These are phyloP conservation scores for Mythimna pallens DNA, from an alignment of 2,888 invertebrate species.

Conservation along the genomic window DNA sequence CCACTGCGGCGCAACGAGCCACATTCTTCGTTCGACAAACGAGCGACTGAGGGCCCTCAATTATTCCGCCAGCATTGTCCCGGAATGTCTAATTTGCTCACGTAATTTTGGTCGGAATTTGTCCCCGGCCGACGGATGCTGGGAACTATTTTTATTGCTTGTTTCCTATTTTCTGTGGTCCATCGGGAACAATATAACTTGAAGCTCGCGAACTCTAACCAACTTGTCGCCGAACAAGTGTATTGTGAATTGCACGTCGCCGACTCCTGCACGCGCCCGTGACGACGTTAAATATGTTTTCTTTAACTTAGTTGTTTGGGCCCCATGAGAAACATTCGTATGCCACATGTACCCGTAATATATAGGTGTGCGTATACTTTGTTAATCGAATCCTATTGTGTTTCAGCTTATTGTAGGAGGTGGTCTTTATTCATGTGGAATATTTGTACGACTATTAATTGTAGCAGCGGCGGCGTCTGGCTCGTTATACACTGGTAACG, in stretches of 20 bases:
- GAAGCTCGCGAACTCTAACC: slow-evolving; percentile 82
- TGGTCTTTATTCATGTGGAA: slow-evolving; percentile 45
- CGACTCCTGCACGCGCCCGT: slow-evolving; percentile 62
- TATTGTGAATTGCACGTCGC: slow-evolving; percentile 88
- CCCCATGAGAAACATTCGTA: slow-evolving; percentile 75
- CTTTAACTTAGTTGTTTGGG: slow-evolving; percentile 71
- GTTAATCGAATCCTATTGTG: slow-evolving; percentile 68
- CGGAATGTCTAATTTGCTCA: slow-evolving; percentile 90
- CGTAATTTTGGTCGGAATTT: slow-evolving; percentile 89
- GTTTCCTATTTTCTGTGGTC: slow-evolving; percentile 88
- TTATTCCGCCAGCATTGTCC: slow-evolving; percentile 86
- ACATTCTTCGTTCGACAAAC: slow-evolving; percentile 78
- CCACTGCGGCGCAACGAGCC: slow-evolving; percentile 63
- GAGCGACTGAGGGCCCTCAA: slow-evolving; percentile 80
- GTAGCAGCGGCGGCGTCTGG: slow-evolving; percentile 6
- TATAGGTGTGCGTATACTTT: slow-evolving; percentile 52
- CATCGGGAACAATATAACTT: slow-evolving; percentile 86
- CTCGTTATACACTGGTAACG: slow-evolving; percentile 5
- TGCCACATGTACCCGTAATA: slow-evolving; percentile 13
- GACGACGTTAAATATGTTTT: slow-evolving; percentile 74
- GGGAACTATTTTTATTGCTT: slow-evolving; percentile 89
- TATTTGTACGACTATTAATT: slow-evolving; percentile 49
- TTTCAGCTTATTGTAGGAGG: slow-evolving; percentile 44
- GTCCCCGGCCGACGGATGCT: slow-evolving; percentile 85
- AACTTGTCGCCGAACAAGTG: slow-evolving; percentile 83